These are phyloP conservation scores for Graptemys geographica DNA, from an alignment of 2,797 vertebrate genomes.

Conservation along the genomic window DNA sequence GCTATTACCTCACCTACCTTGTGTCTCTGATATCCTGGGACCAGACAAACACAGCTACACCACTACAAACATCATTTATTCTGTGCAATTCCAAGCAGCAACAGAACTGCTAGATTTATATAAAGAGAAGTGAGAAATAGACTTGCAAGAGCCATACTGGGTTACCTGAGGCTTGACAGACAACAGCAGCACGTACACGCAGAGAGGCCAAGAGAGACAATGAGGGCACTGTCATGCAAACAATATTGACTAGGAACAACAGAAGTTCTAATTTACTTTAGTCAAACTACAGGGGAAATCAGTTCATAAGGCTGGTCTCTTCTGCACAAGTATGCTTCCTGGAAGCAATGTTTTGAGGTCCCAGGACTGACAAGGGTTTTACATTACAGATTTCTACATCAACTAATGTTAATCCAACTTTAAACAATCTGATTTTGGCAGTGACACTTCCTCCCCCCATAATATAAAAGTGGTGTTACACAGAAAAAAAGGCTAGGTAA, in stretches of 20 bases:
- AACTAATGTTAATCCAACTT: background rate
- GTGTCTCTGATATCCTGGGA: too few species aligned
- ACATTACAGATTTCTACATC: background rate
- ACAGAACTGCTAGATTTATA: conserved; percentile 13
- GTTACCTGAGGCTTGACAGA: conserved; percentile 64
- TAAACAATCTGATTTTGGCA: background rate
- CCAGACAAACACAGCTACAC: too few species aligned
- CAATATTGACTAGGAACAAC: conserved; percentile 8
- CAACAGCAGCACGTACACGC: conserved; percentile 43
- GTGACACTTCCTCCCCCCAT: fast-evolving
- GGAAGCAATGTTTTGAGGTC: background rate
- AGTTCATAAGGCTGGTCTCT: conserved; percentile 3
- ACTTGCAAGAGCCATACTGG: conserved; percentile 11
- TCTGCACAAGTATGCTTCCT: background rate
- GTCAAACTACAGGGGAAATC: conserved; percentile 60
- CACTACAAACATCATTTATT: background rate
- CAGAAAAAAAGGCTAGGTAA: background rate
- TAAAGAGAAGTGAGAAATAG: conserved; percentile 22
- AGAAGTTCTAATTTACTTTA: conserved; percentile 67
- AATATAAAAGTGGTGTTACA: background rate
- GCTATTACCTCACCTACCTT: too few species aligned
- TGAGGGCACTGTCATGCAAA: conserved; percentile 36
- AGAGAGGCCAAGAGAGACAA: conserved; percentile 60
- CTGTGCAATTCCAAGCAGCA: background rate
- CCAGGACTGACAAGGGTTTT: background rate